Percentiles rank a stretch among this genome's conserved stretches.
Evolutionary conservation across 2,888 invertebrate genomes (phyloP).

Genomic region (Blastobasis adustella): DNA sequence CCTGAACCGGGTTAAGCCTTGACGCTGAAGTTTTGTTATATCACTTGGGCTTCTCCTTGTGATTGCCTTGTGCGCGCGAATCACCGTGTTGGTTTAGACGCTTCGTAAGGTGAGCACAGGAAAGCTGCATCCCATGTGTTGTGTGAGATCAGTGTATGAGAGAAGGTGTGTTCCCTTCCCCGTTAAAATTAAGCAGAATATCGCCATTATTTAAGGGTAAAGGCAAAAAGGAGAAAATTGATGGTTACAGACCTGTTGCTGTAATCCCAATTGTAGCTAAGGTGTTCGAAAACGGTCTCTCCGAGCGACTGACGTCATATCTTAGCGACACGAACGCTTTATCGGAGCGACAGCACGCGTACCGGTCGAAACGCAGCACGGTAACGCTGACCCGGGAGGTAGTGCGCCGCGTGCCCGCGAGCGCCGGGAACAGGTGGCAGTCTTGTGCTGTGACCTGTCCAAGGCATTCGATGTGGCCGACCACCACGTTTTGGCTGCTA

Average conservation of each 20-base stretch:
- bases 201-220: slow-evolving; percentile 4
- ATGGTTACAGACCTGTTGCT: slow-evolving; percentile 2
- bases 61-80: too few relatives aligned
- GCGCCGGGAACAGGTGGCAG: background rate
- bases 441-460: slow-evolving; percentile 4
- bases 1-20: too few relatives aligned
- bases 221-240: slow-evolving; percentile 1
- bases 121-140: too few relatives aligned
- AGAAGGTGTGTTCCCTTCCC: background rate
- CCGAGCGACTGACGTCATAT: background rate
- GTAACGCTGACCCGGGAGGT: slow-evolving; percentile 1
- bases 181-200: slow-evolving; percentile 1
- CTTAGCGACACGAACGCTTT: background rate
- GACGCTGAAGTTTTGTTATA: too few relatives aligned
- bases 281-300: background rate
- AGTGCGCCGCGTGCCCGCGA: background rate
- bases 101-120: too few relatives aligned
- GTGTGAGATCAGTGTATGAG: background rate
- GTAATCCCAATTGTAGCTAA: slow-evolving; percentile 4
- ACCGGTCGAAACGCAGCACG: background rate
- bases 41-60: too few relatives aligned
- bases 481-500: background rate
- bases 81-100: too few relatives aligned
- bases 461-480: slow-evolving; percentile 5
- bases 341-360: background rate